Conservation (phyloP, 2,888 invertebrate genomes). For the Lepidocyrtoides sp. region DNA sequence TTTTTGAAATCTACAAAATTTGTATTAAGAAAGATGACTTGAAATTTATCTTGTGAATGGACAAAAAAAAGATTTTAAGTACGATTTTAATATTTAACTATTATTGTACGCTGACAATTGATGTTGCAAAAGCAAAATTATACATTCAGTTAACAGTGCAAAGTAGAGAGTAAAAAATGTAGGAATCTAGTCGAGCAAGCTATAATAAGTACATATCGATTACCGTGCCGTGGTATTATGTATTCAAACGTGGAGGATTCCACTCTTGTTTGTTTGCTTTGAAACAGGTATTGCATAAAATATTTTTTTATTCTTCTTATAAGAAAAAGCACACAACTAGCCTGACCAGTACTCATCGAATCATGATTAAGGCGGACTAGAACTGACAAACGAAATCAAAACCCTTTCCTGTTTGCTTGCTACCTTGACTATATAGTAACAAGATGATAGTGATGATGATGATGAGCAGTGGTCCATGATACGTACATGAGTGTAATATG, state of each 20-base stretch:
- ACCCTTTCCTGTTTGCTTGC: slow-evolving; percentile 62
- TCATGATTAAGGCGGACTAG: slow-evolving; percentile 70
- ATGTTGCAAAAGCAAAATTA: background rate
- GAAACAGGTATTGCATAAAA: slow-evolving; percentile 23
- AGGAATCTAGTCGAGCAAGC: background rate
- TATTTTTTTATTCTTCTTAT: background rate
- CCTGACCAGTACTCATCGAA: slow-evolving; percentile 70
- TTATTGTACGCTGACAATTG: slow-evolving; percentile 6
- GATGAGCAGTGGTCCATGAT: slow-evolving; percentile 10
- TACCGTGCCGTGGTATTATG: too few relatives aligned
- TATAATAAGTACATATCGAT: too few relatives aligned
- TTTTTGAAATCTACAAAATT: too few relatives aligned
- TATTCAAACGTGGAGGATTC: too few relatives aligned
- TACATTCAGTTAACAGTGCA: background rate
- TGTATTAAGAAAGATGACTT: too few relatives aligned
- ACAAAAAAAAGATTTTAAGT: too few relatives aligned
- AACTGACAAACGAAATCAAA: slow-evolving; percentile 74
- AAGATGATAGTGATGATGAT: background rate
- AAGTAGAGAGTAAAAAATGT: slow-evolving; percentile 38
- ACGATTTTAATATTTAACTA: too few relatives aligned
- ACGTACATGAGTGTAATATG: too few relatives aligned
- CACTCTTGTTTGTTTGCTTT: slow-evolving; percentile 40
- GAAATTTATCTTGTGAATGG: too few relatives aligned
- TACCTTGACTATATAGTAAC: background rate
- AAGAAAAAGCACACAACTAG: slow-evolving; percentile 8